These are phyloP conservation scores for Drosophila borborema DNA, from an alignment of 2,888 invertebrate genomes.

Conservation along the genomic window DNA sequence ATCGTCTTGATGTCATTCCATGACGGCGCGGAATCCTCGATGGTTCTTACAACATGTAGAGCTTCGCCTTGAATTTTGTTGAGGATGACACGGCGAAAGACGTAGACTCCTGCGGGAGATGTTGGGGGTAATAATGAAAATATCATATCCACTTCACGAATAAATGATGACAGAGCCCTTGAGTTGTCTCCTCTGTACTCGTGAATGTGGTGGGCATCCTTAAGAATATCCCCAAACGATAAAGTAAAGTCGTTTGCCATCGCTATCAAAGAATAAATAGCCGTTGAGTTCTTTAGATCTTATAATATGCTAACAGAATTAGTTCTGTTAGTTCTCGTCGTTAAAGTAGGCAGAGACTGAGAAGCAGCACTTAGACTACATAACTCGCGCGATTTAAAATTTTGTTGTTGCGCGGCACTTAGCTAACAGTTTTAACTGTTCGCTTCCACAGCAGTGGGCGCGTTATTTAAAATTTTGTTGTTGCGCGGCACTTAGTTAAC, in stretches of 20 bases:
- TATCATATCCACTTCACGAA: constrained; percentile 1
- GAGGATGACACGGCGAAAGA: not conserved
- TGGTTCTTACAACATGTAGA: not conserved
- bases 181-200: constrained; percentile 2
- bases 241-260: too few relatives aligned
- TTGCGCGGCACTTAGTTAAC: too few relatives aligned
- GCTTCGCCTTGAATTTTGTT: not conserved
- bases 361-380: too few relatives aligned
- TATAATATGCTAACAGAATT: too few relatives aligned
- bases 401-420: too few relatives aligned
- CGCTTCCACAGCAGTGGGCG: too few relatives aligned
- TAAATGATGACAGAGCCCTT: constrained; percentile 2
- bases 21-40: not conserved
- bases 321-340: too few relatives aligned
- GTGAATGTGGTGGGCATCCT: constrained; percentile 1
- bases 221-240: not conserved
- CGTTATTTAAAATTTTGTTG: too few relatives aligned
- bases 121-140: not conserved
- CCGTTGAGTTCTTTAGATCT: too few relatives aligned
- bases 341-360: too few relatives aligned
- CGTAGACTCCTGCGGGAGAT: not conserved
- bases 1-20: not conserved
- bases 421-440: too few relatives aligned
- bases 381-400: too few relatives aligned
- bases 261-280: not conserved